A percentile compares a stretch with the other conserved stretches of the same genome.
These are phyloP conservation scores for Spilosoma lubricipeda DNA, from an alignment of 2,888 invertebrate species.

Conservation along the genomic window DNA sequence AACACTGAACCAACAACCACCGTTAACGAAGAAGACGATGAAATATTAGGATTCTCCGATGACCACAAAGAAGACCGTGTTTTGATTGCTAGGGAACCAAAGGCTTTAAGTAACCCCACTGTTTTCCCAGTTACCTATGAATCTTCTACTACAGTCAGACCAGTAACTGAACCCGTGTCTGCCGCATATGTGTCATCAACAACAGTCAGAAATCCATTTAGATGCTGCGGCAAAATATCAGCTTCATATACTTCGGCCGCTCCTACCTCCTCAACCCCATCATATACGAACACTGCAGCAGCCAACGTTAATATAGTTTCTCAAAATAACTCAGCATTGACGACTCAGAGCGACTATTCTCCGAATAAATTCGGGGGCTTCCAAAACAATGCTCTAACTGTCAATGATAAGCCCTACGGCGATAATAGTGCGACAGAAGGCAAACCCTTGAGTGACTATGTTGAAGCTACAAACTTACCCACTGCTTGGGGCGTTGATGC, in stretches of 20 bases:
- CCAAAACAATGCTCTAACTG: constrained; percentile 76
- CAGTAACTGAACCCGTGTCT: constrained; percentile 55
- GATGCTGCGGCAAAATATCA: constrained; percentile 80
- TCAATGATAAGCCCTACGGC: constrained; percentile 78
- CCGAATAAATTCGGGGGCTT: constrained; percentile 73
- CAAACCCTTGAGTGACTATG: constrained; percentile 79
- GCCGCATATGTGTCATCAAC: constrained; percentile 58
- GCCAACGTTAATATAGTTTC: constrained; percentile 63
- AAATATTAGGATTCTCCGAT: constrained; percentile 92
- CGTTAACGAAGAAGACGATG: constrained; percentile 90
- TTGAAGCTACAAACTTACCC: constrained; percentile 78
- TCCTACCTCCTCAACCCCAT: constrained; percentile 63
- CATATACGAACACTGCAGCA: constrained; percentile 80
- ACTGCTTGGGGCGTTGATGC: constrained; percentile 79
- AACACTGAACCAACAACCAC: constrained; percentile 87
- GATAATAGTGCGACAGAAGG: constrained; percentile 75
- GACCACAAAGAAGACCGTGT: constrained; percentile 74
- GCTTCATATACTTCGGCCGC: constrained; percentile 78
- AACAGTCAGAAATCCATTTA: constrained; percentile 71
- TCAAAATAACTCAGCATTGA: constrained; percentile 63
- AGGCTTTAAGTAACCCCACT: constrained; percentile 72
- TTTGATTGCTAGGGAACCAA: constrained; percentile 71
- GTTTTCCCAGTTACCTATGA: constrained; percentile 62
- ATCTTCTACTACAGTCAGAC: constrained; percentile 60
- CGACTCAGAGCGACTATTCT: constrained; percentile 65